These are phyloP conservation scores for Pteronura brasiliensis DNA, from an alignment of 2,113 vertebrate genomes.

Conservation along the genomic window DNA sequence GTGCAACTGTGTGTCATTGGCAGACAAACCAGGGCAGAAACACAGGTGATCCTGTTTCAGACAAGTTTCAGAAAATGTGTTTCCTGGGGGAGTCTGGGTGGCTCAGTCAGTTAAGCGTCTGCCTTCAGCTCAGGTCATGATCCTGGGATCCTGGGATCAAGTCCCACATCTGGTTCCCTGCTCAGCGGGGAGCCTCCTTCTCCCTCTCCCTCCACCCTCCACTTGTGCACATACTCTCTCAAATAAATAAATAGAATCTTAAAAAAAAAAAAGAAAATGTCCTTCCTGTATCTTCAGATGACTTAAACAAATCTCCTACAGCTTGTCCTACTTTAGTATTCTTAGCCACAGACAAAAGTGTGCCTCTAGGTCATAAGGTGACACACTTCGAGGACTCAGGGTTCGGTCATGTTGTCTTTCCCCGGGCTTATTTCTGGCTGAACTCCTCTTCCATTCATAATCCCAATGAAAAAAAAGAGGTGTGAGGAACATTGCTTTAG, in stretches of 20 bases:
- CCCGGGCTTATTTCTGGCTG: neutral
- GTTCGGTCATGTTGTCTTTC: rapidly evolving
- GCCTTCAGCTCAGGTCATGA: neutral
- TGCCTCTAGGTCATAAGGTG: rapidly evolving
- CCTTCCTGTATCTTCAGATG: neutral
- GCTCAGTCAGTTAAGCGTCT: neutral
- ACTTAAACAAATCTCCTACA: neutral
- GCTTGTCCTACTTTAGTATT: neutral
- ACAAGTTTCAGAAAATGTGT: neutral
- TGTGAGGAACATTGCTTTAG: no score
- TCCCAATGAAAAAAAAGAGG: neutral
- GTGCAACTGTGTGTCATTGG: neutral
- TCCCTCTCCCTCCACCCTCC: neutral
- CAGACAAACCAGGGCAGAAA: neutral
- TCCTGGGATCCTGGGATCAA: neutral
- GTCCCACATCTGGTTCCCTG: neutral
- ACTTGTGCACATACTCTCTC: neutral
- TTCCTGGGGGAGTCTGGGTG: neutral
- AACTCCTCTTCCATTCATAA: neutral
- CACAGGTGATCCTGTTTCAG: neutral
- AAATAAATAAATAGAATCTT: neutral
- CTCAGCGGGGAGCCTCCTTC: neutral
- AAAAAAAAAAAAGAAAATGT: neutral
- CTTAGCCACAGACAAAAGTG: neutral
- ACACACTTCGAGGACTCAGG: rapidly evolving